A percentile compares a stretch with the other conserved stretches of the same genome.
phyloP scores from a whole-genome alignment of 2,797 vertebrate species.

The Oryzias sinensis region DNA sequence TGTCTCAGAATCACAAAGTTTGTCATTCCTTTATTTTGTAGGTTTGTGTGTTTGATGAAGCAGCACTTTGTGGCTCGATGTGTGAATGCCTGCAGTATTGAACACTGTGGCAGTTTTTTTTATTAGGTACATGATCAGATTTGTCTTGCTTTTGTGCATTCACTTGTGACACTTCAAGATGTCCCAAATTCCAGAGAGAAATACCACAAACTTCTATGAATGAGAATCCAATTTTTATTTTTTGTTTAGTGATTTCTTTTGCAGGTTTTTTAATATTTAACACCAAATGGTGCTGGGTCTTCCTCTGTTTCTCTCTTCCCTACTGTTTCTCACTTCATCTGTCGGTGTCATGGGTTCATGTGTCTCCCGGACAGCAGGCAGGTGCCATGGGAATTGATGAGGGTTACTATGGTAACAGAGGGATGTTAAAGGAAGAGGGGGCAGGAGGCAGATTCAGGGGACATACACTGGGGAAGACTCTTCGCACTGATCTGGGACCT shows the following conservation, averaged over 20 bases:
- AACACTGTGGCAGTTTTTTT: conserved; percentile 12
- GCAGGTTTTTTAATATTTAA: conserved; percentile 41
- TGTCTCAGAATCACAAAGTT: conserved; percentile 14
- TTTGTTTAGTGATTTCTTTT: conserved; percentile 44
- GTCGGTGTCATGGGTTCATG: conserved; percentile 59
- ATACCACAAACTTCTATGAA: conserved; percentile 3
- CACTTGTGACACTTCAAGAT: conserved; percentile 14
- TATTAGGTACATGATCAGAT: not conserved
- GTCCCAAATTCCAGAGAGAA: conserved; percentile 4
- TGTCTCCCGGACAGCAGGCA: conserved; percentile 71
- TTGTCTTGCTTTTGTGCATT: conserved; percentile 4
- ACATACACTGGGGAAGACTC: conserved; percentile 30
- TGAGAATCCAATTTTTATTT: conserved; percentile 34
- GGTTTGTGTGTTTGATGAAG: conserved; percentile 26
- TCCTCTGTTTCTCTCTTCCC: conserved; percentile 19
- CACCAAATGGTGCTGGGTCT: conserved; percentile 26
- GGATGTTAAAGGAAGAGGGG: conserved; percentile 23
- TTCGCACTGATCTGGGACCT: conserved; percentile 3
- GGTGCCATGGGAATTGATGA: conserved; percentile 63
- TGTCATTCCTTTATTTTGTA: conserved; percentile 26
- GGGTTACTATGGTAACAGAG: conserved; percentile 66
- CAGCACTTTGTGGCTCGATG: conserved; percentile 45
- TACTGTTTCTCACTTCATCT: conserved; percentile 57
- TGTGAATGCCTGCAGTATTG: conserved; percentile 9
- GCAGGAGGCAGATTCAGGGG: conserved; percentile 28